Evolutionary conservation across 2,113 vertebrate species (phyloP), one percentile per base, ranked within the genome.

Genomic region (human): DNA sequence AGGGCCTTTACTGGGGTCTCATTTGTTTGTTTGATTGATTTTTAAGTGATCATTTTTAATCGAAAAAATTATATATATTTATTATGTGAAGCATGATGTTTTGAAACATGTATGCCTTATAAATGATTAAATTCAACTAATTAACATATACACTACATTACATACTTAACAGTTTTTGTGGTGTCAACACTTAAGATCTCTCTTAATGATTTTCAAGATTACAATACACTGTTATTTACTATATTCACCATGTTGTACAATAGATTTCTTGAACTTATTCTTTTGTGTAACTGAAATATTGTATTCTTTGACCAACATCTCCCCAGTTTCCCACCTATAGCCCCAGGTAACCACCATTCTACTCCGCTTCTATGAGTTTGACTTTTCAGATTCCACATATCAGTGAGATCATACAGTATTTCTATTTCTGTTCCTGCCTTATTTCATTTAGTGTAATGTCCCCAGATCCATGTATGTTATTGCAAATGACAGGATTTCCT

Each of bases 321-420:
- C 2, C 22, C 20, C 22, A 35, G 3, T 0, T 30, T 57, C 9
- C 8, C 20, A 52, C 0, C n/a, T 13, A 6, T 1, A 25, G 27
- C 0, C 48, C n/a, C 14, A 3, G 17, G 40, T 45, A 84, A 64
- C 27, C 57, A 45, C 59, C 1, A 84, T 64, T 84, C 8, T 45
- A 61, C 25, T 59, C 1, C 38, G 40, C 13, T 61, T 82, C 40
- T 61, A 17, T 57, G 38, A 61, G 14, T 25, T 27, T 27, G 11
- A 61, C 8, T n/a, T 83, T 30, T 83, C 20, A 27, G 23, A 61
- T 61, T 61, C 25, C 59, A 25, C 59, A 27, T 11, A 11, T 61
- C 4, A 61, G 59, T 61, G 59, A 11, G 20, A 27, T 1, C 23
- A 61, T 0, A 8, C 8, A 27, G 23, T 61, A 61, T 61, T 61